Conservation (phyloP, 2,797 vertebrate genomes). For the Macroramphosus scolopax region DNA sequence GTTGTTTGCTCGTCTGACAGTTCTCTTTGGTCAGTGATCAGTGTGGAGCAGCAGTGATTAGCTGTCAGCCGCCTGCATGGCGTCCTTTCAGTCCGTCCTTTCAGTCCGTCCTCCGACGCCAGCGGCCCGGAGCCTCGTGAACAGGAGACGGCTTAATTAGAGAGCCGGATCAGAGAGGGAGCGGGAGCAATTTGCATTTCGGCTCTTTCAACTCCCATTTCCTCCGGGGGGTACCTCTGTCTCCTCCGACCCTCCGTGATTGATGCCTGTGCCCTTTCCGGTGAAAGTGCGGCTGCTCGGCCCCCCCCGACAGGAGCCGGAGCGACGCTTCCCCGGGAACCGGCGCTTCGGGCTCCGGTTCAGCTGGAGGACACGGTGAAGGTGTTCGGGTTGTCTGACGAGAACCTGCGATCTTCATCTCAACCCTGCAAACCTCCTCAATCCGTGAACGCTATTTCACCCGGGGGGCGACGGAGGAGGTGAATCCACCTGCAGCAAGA, state of each 20-base stretch:
- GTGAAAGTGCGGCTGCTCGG: constrained; percentile 5
- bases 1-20: constrained; percentile 50
- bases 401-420: too few species aligned
- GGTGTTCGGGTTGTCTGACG: background rate
- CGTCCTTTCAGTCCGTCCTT: constrained; percentile 52
- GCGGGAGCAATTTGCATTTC: constrained; percentile 49
- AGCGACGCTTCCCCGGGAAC: constrained; percentile 17
- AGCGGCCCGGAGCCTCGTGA: constrained; percentile 50
- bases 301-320: background rate
- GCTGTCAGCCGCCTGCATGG: constrained; percentile 47
- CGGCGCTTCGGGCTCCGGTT: too few species aligned
- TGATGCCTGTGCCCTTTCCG: constrained; percentile 49
- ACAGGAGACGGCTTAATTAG: constrained; percentile 64
- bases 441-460: too few species aligned
- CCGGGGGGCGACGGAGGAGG: too few species aligned
- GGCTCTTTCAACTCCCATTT: constrained; percentile 28
- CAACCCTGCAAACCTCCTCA: too few species aligned
- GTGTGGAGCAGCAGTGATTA: constrained; percentile 56
- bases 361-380: background rate
- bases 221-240: constrained; percentile 15
- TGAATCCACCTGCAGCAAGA: too few species aligned
- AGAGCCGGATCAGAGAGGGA: constrained; percentile 23
- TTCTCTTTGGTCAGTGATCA: constrained; percentile 51
- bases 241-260: constrained; percentile 16
- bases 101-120: constrained; percentile 42